Evolutionary conservation across 1,140 invertebrate genomes (phyloP).

Genomic region (Zaprionus capensis): DNA sequence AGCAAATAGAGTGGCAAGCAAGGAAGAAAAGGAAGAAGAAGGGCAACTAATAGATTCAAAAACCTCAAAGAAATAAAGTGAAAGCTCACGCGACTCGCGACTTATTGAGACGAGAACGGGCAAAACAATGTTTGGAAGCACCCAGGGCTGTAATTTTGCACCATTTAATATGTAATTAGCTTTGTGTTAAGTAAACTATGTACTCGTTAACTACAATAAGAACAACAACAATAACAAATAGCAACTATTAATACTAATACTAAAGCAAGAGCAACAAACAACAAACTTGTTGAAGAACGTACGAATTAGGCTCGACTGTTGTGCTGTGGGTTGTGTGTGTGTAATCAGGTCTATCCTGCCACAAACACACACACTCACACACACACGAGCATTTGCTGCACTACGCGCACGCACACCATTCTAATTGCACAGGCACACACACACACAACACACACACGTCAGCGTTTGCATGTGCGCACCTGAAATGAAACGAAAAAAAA

Average conservation of each 20-base stretch:
- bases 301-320: slow-evolving; percentile 71
- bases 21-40: slow-evolving; percentile 7
- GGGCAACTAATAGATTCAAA: background rate
- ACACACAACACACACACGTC: slow-evolving; percentile 46
- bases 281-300: slow-evolving; percentile 66
- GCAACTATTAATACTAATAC: slow-evolving; percentile 42
- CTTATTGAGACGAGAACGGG: slow-evolving; percentile 72
- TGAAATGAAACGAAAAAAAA: slow-evolving; percentile 39
- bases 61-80: background rate
- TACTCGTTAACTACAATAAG: slow-evolving; percentile 67
- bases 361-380: slow-evolving; percentile 19
- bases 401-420: slow-evolving; percentile 37
- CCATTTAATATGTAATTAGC: slow-evolving; percentile 84
- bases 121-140: slow-evolving; percentile 83
- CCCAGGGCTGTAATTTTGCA: slow-evolving; percentile 84
- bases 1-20: background rate
- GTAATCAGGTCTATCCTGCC: slow-evolving; percentile 33
- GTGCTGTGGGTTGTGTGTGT: slow-evolving; percentile 45
- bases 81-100: slow-evolving; percentile 35
- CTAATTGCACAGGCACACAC: slow-evolving; percentile 40
- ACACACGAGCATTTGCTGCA: slow-evolving; percentile 34
- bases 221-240: slow-evolving; percentile 49
- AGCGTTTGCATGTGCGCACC: slow-evolving; percentile 80
- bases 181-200: slow-evolving; percentile 82
- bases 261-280: slow-evolving; percentile 41